phyloP scores from a whole-genome alignment of 2,888 invertebrate species.

The Argyresthia goedartella region DNA sequence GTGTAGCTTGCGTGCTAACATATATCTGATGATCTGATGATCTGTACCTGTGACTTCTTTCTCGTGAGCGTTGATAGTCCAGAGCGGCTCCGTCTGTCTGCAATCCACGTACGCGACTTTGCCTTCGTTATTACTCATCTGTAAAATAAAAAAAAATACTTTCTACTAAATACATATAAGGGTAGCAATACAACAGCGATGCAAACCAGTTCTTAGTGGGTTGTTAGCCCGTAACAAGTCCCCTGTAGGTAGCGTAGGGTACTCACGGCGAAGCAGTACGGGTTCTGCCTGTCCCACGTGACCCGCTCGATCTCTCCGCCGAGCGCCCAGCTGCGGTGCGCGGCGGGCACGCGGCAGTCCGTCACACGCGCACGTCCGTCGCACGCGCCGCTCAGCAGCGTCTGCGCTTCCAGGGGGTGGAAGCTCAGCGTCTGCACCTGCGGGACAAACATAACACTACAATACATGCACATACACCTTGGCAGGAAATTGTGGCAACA shows the following conservation, averaged over 20 bases:
- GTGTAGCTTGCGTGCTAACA: no score
- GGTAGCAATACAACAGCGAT: no score
- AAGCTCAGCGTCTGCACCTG: constrained; percentile 84
- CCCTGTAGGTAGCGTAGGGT: no score
- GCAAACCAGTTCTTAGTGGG: no score
- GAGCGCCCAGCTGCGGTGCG: constrained; percentile 78
- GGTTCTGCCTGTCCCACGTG: constrained; percentile 85
- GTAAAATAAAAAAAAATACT: constrained; percentile 2
- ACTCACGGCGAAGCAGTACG: constrained; percentile 82
- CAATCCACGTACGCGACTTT: constrained; percentile 82
- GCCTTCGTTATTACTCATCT: constrained; percentile 75
- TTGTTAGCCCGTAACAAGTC: no score
- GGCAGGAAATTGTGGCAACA: background rate
- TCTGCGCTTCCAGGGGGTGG: constrained; percentile 87
- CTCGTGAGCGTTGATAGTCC: constrained; percentile 82
- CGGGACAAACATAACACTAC: background rate
- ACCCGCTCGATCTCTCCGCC: constrained; percentile 89
- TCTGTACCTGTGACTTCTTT: constrained; percentile 91
- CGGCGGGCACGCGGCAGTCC: constrained; percentile 78
- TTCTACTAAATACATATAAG: no score
- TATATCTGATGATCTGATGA: no score
- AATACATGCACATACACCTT: background rate
- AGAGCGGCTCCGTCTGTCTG: constrained; percentile 75
- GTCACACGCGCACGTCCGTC: constrained; percentile 84
- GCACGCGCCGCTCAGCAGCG: constrained; percentile 85